Evolutionary conservation across 53 echinoderm and acorn worm species (phyloP), one percentile per base, ranked within the genome.

Genomic region (Pentamera pediparva): DNA sequence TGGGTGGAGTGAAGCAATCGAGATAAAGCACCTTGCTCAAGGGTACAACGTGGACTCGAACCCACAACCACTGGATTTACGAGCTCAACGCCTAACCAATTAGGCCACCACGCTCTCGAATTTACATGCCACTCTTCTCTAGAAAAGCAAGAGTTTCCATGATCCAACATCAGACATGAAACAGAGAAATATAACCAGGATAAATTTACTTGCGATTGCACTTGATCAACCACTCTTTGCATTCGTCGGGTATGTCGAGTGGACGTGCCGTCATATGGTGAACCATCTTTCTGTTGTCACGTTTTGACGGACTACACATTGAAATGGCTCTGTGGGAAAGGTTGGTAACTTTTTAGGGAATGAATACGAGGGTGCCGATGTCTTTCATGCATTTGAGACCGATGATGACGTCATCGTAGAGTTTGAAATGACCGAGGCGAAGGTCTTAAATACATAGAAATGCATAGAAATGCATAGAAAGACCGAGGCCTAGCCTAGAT

Each of bases 301-400:
- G 70, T n/a, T 21, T 48, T n/a, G 60, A 49, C 13, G 70, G 70
- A 11, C 48, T 70, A 12, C 70, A 70, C 48, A 70, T 70, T 50
- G 70, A 70, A 30, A 70, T 21, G 70, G 70, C 70, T 20, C 48
- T 70, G 48, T 70, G 70, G 70, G 48, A 70, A 9, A 70, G n/a
- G n/a, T n/a, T n/a, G n/a, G 47, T 47, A 10, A 61, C 41, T 61
- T 59, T 27, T 26, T 59, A 29, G 31, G 25, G 31, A 26, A 5
- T 17, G 19, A 29, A 28, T 1, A 32, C 28, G 9, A 29, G 59
- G 59, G 24, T 5, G 4, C 51, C 3, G 5, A 51, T 4, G 51
- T 51, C 3, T n/a, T n/a, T n/a, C n/a, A n/a, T n/a, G n/a, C n/a
- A n/a, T n/a, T n/a, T n/a, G n/a, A n/a, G n/a, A n/a, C n/a, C n/a